Percentiles rank a stretch among this genome's conserved stretches.
phyloP scores from a whole-genome alignment of 2,113 vertebrate species.

The Amazona vittata region DNA sequence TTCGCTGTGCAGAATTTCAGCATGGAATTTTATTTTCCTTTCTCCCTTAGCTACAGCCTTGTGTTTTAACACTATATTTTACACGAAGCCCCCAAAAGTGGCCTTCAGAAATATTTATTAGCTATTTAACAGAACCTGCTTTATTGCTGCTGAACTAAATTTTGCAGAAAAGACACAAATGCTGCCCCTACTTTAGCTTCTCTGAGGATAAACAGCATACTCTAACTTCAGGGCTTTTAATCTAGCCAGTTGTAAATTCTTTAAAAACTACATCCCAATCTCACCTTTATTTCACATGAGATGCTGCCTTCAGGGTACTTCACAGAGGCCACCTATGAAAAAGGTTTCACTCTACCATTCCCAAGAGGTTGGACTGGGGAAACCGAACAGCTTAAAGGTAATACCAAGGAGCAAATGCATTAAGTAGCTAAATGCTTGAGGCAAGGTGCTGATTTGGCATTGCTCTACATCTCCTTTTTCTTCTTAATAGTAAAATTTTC shows the following conservation, averaged over 20 bases:
- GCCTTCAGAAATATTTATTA: background rate
- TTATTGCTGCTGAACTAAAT: background rate
- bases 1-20: background rate
- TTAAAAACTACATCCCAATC: background rate
- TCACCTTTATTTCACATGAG: background rate
- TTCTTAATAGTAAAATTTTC: background rate
- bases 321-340: background rate
- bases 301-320: background rate
- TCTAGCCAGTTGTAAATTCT: background rate
- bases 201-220: background rate
- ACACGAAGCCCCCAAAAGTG: background rate
- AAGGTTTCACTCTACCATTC: background rate
- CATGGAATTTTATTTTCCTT: background rate
- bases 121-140: background rate
- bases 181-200: background rate
- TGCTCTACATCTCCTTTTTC: background rate
- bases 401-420: background rate
- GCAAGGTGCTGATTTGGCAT: background rate
- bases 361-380: background rate
- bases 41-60: background rate
- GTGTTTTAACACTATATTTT: background rate
- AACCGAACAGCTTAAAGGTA: background rate
- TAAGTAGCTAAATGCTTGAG: background rate
- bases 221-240: background rate
- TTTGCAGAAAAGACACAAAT: background rate